Evolutionary conservation across 2,888 invertebrate genomes (phyloP).

Genomic region (Frankliniella intonsa): DNA sequence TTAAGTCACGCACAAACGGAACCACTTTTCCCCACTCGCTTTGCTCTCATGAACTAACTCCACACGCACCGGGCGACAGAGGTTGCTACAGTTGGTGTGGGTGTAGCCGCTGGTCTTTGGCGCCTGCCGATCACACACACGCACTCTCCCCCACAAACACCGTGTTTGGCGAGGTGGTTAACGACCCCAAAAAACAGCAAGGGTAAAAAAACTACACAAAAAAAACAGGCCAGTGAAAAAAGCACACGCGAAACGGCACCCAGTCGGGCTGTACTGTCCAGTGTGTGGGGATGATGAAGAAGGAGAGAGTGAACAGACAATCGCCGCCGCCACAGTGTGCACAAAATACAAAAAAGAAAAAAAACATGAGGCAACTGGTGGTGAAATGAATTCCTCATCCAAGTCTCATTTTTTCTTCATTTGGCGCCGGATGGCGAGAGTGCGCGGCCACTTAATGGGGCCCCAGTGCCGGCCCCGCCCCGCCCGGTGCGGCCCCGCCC

Average conservation of each 20-base stretch:
- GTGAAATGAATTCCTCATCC: constrained; percentile 5
- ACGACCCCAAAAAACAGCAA: neutral
- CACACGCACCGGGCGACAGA: too few species aligned
- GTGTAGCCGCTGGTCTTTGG: too few species aligned
- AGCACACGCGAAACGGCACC: neutral
- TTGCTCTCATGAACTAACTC: too few species aligned
- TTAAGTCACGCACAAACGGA: too few species aligned
- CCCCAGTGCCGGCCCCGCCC: neutral
- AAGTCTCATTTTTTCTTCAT: neutral
- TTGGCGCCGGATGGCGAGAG: neutral
- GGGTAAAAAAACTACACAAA: neutral
- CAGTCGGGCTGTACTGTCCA: neutral
- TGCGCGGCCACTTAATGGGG: neutral
- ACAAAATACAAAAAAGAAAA: neutral
- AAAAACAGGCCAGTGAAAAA: neutral
- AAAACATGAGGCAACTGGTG: neutral
- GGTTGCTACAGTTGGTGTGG: too few species aligned
- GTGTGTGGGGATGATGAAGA: neutral
- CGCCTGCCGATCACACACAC: too few species aligned
- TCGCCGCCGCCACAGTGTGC: neutral
- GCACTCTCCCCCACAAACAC: neutral
- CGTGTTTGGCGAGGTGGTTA: neutral
- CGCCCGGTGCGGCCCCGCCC: neutral
- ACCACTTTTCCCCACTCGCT: too few species aligned
- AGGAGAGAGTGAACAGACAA: too few species aligned